Evolutionary conservation across 1,140 invertebrate species (phyloP).

Genomic region (Formica exsecta): DNA sequence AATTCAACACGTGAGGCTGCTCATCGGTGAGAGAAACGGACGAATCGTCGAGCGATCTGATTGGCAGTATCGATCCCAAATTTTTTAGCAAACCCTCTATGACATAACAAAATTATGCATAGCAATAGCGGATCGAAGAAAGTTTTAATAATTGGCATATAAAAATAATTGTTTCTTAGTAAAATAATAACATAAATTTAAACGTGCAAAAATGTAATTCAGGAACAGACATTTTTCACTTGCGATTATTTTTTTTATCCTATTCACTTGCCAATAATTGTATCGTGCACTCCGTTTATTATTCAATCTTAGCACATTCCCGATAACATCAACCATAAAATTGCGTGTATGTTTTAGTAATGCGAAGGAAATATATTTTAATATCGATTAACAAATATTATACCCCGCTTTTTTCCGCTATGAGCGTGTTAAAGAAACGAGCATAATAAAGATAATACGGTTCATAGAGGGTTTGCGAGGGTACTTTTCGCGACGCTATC

Average conservation of each 20-base stretch:
- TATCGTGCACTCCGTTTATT: background rate
- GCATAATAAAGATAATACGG: background rate
- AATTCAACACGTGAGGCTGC: constrained; percentile 45
- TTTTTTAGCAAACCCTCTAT: constrained; percentile 13
- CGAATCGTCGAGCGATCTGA: constrained; percentile 22
- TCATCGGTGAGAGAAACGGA: constrained; percentile 25
- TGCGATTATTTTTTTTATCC: constrained; percentile 8
- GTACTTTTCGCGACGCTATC: constrained; percentile 32
- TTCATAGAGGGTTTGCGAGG: constrained; percentile 35
- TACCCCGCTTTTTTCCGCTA: background rate
- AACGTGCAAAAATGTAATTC: constrained; percentile 2
- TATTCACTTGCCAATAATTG: background rate
- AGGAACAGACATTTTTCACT: background rate
- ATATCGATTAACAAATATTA: background rate
- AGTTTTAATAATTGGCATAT: background rate
- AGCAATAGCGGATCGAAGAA: background rate
- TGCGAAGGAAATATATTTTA: background rate
- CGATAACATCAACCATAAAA: background rate
- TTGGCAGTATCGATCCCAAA: constrained; percentile 14
- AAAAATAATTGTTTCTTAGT: background rate
- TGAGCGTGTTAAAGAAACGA: background rate
- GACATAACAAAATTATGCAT: background rate
- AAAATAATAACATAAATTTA: constrained; percentile 15
- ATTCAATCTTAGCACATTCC: background rate
- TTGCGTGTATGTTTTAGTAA: background rate